Conservation (phyloP, 2,797 vertebrate species). For the Enteromius afrohamiltoni region DNA sequence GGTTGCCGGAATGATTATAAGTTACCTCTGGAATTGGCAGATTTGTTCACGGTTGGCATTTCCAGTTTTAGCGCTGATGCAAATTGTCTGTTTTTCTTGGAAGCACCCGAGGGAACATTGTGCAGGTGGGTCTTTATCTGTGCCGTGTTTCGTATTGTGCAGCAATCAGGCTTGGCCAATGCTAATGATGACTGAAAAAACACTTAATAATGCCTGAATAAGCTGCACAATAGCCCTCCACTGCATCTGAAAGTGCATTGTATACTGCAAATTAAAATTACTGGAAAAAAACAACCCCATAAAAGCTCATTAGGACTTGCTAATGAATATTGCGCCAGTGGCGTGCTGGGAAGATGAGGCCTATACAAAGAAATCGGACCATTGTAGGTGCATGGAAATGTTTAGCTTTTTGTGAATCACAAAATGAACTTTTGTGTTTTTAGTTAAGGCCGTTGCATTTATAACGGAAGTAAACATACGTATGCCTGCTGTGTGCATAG, state of each 20-base stretch:
- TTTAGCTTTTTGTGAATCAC: slow-evolving; percentile 36
- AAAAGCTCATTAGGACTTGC: slow-evolving; percentile 49
- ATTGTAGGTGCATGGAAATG: slow-evolving; percentile 27
- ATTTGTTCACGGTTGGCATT: slow-evolving; percentile 36
- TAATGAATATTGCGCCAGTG: slow-evolving; percentile 52
- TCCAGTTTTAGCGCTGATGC: slow-evolving; percentile 25
- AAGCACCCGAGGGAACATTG: slow-evolving; percentile 32
- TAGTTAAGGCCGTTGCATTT: slow-evolving; percentile 11
- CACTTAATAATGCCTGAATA: slow-evolving; percentile 40
- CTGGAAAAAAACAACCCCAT: slow-evolving; percentile 33
- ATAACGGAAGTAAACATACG: slow-evolving; percentile 29
- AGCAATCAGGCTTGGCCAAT: slow-evolving; percentile 27
- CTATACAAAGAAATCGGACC: slow-evolving; percentile 42
- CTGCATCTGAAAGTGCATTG: slow-evolving; percentile 42
- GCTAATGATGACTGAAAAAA: slow-evolving; percentile 44
- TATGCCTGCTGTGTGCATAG: neutral
- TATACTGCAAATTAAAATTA: slow-evolving; percentile 48
- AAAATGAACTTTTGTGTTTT: slow-evolving; percentile 30
- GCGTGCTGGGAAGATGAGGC: slow-evolving; percentile 29
- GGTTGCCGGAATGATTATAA: slow-evolving; percentile 26
- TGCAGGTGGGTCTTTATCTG: slow-evolving; percentile 31
- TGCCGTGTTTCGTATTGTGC: slow-evolving; percentile 25
- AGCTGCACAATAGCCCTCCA: slow-evolving; percentile 36
- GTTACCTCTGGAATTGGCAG: slow-evolving; percentile 17
- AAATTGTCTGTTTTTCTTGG: slow-evolving; percentile 43